Percentiles rank a stretch among this genome's conserved stretches.
phyloP scores from a whole-genome alignment of 2,888 invertebrate genomes.

The Tyria jacobaeae region DNA sequence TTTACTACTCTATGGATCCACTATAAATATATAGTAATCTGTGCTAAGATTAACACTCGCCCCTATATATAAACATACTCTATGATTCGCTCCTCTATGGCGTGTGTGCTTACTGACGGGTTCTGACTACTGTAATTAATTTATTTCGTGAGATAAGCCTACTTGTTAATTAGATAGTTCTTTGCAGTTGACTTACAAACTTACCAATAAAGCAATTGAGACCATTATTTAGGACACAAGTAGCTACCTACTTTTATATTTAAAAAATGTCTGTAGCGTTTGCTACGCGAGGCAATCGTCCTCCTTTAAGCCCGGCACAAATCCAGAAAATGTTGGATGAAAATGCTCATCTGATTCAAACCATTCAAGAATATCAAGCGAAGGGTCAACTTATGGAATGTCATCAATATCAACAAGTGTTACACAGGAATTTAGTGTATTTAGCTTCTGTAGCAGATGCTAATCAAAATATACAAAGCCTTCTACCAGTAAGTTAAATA shows the following conservation, averaged over 20 bases:
- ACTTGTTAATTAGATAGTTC: background rate
- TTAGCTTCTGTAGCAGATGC: conserved; percentile 98
- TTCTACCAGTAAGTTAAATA: conserved; percentile 92
- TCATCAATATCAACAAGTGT: conserved; percentile 96
- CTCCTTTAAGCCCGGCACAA: conserved; percentile 93
- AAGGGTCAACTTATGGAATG: conserved; percentile 98
- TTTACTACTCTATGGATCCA: too few relatives aligned
- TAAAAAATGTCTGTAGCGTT: conserved; percentile 90
- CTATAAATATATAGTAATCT: too few relatives aligned
- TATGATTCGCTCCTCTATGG: too few relatives aligned
- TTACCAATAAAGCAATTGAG: background rate
- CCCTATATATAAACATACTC: too few relatives aligned
- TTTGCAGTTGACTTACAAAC: background rate
- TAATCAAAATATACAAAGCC: conserved; percentile 95
- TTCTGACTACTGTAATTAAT: background rate
- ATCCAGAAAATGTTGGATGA: conserved; percentile 99
- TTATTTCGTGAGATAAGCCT: background rate
- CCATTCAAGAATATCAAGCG: conserved; percentile 98
- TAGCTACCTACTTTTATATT: background rate
- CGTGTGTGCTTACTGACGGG: background rate
- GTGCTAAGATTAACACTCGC: too few relatives aligned
- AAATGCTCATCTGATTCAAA: conserved; percentile 98
- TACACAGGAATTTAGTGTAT: conserved; percentile 98
- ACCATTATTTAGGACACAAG: background rate
- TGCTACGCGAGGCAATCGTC: conserved; percentile 90